Evolutionary conservation across 2,113 vertebrate species (phyloP).

Genomic region (Papio anubis): DNA sequence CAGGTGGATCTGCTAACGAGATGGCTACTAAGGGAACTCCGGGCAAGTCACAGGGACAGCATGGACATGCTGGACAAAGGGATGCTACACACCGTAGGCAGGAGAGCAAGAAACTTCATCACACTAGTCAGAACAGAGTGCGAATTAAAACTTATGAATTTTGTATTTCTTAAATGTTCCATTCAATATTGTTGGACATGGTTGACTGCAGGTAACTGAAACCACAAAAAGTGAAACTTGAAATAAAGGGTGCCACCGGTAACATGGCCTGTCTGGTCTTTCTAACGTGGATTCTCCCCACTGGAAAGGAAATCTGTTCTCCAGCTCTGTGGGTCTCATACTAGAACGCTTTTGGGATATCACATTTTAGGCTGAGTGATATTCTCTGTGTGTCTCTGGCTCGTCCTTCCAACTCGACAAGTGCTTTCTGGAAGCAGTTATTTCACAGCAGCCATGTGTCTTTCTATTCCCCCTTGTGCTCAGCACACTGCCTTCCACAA

Average conservation of each 20-base stretch:
- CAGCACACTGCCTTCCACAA: not conserved
- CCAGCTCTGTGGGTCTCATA: not conserved
- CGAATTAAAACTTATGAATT: not conserved
- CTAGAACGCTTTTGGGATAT: fast-evolving
- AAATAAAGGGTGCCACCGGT: not conserved
- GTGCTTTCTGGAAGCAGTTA: not conserved
- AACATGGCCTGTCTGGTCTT: not conserved
- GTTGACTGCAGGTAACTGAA: not conserved
- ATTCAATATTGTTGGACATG: not conserved
- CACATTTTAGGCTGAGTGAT: not conserved
- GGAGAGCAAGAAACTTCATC: not conserved
- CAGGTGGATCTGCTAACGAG: not conserved
- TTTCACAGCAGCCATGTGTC: not conserved
- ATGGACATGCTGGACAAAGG: not conserved
- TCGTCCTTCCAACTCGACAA: not conserved
- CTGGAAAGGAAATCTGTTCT: not conserved
- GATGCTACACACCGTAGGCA: not conserved
- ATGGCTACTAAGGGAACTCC: not conserved
- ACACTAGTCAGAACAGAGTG: not conserved
- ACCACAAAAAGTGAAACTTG: not conserved
- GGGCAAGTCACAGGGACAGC: not conserved
- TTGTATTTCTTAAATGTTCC: not conserved
- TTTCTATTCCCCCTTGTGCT: not conserved
- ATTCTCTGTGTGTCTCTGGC: not conserved
- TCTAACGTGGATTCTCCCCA: not conserved